phyloP scores from a whole-genome alignment of 2,888 invertebrate genomes.

The Platerodrilus igneus region DNA sequence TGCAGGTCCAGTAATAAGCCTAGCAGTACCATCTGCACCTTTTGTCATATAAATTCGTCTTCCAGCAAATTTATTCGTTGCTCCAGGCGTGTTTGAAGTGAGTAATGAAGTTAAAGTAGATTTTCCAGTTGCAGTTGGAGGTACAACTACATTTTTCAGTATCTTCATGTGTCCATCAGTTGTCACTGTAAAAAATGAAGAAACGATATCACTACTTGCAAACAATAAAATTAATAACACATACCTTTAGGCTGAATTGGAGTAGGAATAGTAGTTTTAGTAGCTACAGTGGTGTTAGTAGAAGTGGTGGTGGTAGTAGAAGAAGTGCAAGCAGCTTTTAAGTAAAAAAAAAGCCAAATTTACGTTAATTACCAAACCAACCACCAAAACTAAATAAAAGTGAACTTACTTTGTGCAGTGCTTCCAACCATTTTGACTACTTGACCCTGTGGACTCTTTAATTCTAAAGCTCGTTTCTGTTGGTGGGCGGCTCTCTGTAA shows the following conservation, averaged over 20 bases:
- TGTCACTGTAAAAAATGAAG: slow-evolving; percentile 46
- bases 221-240: slow-evolving; percentile 23
- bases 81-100: slow-evolving; percentile 54
- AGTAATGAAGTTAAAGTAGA: slow-evolving; percentile 64
- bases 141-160: slow-evolving; percentile 61
- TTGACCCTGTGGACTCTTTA: slow-evolving; percentile 48
- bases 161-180: slow-evolving; percentile 62
- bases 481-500: slow-evolving; percentile 85
- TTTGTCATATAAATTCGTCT: slow-evolving; percentile 72
- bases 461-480: slow-evolving; percentile 73
- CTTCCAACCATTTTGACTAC: slow-evolving; percentile 53
- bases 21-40: slow-evolving; percentile 62
- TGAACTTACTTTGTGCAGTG: slow-evolving; percentile 54
- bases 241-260: slow-evolving; percentile 49
- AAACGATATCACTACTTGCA: slow-evolving; percentile 6
- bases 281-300: slow-evolving; percentile 38
- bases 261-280: slow-evolving; percentile 42
- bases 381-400: background rate
- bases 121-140: slow-evolving; percentile 54
- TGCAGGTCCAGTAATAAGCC: slow-evolving; percentile 59
- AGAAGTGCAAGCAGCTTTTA: slow-evolving; percentile 40
- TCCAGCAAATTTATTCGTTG: slow-evolving; percentile 63
- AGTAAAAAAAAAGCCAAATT: slow-evolving; percentile 22
- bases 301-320: slow-evolving; percentile 42
- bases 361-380: slow-evolving; percentile 10